Conservation (phyloP, 2,888 invertebrate species). For the Andrena praecox region DNA sequence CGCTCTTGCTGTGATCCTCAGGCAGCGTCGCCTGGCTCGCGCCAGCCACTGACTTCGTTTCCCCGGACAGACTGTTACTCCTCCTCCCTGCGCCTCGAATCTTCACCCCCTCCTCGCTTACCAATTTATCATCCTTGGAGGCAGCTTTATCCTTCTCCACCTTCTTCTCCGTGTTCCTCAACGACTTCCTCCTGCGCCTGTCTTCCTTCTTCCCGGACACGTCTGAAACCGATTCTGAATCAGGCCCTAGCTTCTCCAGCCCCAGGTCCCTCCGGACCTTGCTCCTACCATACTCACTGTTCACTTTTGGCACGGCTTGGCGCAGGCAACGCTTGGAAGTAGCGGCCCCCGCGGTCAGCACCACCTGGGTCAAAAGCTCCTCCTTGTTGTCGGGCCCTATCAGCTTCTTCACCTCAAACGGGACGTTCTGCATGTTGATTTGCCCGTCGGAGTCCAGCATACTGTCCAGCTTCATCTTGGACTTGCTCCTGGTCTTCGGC, state of each 20-base stretch:
- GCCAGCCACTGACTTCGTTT: not conserved
- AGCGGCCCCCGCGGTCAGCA: constrained; percentile 56
- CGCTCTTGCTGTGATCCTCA: constrained; percentile 9
- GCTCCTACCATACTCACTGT: not conserved
- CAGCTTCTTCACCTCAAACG: constrained; percentile 74
- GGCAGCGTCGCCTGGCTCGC: not conserved
- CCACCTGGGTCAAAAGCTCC: constrained; percentile 67
- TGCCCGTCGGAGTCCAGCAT: constrained; percentile 53
- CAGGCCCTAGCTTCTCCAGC: not conserved
- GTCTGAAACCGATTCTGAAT: constrained; percentile 1
- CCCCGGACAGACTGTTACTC: constrained; percentile 23
- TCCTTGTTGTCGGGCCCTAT: constrained; percentile 66
- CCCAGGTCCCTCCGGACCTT: constrained; percentile 12
- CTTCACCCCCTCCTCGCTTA: constrained; percentile 5
- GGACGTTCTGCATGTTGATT: constrained; percentile 64
- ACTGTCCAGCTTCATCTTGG: constrained; percentile 57
- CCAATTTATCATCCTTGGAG: constrained; percentile 24
- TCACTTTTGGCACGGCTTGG: constrained; percentile 46
- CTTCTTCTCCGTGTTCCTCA: constrained; percentile 73
- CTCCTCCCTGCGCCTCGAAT: constrained; percentile 16
- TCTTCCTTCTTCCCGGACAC: constrained; percentile 45
- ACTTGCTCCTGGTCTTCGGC: constrained; percentile 66
- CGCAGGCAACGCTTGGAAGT: constrained; percentile 56
- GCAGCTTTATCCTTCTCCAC: constrained; percentile 3
- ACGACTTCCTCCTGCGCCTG: constrained; percentile 72